Evolutionary conservation across 2,888 invertebrate genomes (phyloP), one percentile per base, ranked within the genome.

Genomic region (Andrena praecox): DNA sequence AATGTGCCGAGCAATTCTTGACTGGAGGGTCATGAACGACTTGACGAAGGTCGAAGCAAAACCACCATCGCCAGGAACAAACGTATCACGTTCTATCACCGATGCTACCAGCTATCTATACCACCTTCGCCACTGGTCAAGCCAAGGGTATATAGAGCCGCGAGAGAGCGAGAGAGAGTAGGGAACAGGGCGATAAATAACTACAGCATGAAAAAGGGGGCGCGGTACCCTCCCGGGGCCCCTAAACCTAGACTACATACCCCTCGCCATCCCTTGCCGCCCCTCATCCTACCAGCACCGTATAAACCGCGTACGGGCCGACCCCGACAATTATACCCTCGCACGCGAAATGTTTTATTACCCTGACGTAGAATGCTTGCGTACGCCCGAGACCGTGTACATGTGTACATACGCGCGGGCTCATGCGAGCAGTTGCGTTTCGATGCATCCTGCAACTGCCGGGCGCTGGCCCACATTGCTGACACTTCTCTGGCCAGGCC

Each of bases 291-390:
- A 79, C 79, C 80, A 62, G 80, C 84, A 85, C 75, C 87, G 89
- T 89, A 89, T 89, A 89, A 89, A 87, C 89, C 89, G 89, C 89
- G 89, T 84, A 84, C 90, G 90, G 90, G 86, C 89, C 92, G 90
- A 89, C 93, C 92, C 92, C 93, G 91, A 91, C 93, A 93, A 93
- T 93, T 93, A 93, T 92, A 92, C 91, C 91, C 91, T 92, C 92
- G 91, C 91, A 91, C 92, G 91, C 92, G 91, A 93, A 92, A 93
- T 93, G 93, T 92, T 93, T 93, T 93, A 93, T 93, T 91, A 91
- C 92, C 90, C 87, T 85, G 86, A 84, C 86, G 87, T 89, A 90
- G 85, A 88, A 87, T 84, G 82, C 85, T 80, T 80, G 86, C 86
- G 88, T 78, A 86, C 66, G 68, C 48, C 42, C 62, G 82, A 62